Evolutionary conservation across 1,140 invertebrate genomes (phyloP).

Genomic region (Drosophila ficusphila): DNA sequence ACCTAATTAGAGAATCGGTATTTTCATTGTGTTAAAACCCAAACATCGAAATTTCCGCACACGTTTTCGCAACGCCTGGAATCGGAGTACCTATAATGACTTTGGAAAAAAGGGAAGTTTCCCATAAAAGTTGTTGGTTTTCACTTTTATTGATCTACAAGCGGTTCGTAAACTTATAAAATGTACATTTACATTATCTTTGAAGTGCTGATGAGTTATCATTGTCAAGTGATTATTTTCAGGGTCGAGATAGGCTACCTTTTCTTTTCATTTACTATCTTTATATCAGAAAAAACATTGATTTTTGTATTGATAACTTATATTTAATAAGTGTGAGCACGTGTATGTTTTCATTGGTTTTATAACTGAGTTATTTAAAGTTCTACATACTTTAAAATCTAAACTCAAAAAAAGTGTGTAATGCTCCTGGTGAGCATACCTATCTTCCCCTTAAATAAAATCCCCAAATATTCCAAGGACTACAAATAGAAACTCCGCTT

Average conservation of each 20-base stretch:
- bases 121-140: neutral
- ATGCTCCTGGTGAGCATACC: too few species aligned
- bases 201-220: slow-evolving; percentile 7
- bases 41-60: slow-evolving; percentile 69
- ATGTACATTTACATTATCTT: neutral
- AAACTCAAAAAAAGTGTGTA: neutral
- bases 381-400: too few species aligned
- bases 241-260: neutral
- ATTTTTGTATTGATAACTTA: neutral
- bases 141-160: neutral
- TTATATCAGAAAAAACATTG: neutral
- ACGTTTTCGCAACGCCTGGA: slow-evolving; percentile 46
- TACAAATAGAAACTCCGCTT: slow-evolving; percentile 2
- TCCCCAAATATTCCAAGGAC: neutral
- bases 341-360: too few species aligned
- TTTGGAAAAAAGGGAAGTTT: slow-evolving; percentile 36
- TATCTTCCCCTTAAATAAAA: neutral
- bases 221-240: neutral
- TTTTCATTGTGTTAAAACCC: slow-evolving; percentile 83
- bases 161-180: too few species aligned
- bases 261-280: slow-evolving; percentile 15
- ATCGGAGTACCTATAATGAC: slow-evolving; percentile 49
- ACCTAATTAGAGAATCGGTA: slow-evolving; percentile 78
- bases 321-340: too few species aligned
- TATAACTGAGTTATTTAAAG: too few species aligned